Evolutionary conservation across 2,888 invertebrate species (phyloP), one percentile per base, ranked within the genome.

Genomic region (Sclerodermus sp.): DNA sequence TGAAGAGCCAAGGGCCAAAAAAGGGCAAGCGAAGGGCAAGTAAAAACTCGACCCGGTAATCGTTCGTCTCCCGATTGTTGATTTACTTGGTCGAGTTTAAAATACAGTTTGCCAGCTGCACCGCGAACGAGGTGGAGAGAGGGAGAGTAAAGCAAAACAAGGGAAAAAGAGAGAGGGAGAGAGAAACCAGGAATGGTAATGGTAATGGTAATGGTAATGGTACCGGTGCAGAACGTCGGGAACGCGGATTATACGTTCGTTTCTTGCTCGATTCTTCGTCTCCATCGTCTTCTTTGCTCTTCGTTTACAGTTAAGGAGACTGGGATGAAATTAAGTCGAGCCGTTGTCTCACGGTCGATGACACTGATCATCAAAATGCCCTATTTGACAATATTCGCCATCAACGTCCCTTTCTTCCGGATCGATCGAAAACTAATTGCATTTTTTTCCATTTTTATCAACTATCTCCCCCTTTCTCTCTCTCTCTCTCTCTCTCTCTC

Each of bases 251-350:
- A 54, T 59, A 62, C 55, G 47, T 58, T 51, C 53, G 51, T 59
- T 64, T 63, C 63, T 64, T 63, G 57, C 53, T 14, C 39, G 49
- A 48, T 61, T 53, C 44, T 59, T 51, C 58, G 37, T 44, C 51
- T 14, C 31, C 38, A 47, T 49, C 49, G 45, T 37, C 45, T 42
- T 54, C 59, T 57, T 62, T 49, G 41, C 36, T 47, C 47, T 38
- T 36, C 53, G 54, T 68, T 66, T 69, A 71, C 69, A 67, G 70
- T 69, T 71, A 70, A 70, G 58, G 59, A 64, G 60, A 62, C 61
- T 47, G 32, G 45, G 58, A 63, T 62, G 49, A 64, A 69, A 70
- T 68, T 62, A 59, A 65, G 55, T 48, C 50, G 53, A 42, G 47
- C 59, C 60, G 64, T 68, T 64, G 62, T 61, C 60, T 49, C 53